Evolutionary conservation across 1,140 invertebrate genomes (phyloP).

Genomic region (Achroia grisella): DNA sequence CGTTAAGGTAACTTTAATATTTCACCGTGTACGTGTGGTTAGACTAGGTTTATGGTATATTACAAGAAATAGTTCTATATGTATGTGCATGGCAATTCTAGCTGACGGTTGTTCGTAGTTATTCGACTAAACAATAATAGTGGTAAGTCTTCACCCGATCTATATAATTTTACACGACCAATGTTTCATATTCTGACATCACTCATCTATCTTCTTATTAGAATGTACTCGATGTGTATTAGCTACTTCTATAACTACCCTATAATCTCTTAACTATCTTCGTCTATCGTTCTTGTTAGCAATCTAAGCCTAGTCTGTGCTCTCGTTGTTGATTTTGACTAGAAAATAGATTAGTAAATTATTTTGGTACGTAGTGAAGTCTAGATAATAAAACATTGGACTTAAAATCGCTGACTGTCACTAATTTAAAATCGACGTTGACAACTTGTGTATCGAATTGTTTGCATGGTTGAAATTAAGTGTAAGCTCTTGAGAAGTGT

Average conservation of each 20-base stretch:
- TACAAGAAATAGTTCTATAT: conserved; percentile 49
- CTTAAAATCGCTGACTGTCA: conserved; percentile 52
- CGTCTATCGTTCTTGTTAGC: conserved; percentile 40
- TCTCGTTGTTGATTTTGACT: conserved; percentile 61
- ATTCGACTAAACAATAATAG: conserved; percentile 66
- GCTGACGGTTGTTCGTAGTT: conserved; percentile 67
- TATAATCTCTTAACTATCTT: conserved; percentile 26
- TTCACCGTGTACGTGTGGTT: conserved; percentile 66
- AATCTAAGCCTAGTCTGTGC: conserved; percentile 32
- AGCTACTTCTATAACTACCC: conserved; percentile 22
- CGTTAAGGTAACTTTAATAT: conserved; percentile 43
- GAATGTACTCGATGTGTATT: conserved; percentile 15
- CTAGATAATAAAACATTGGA: conserved; percentile 41
- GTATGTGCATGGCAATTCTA: conserved; percentile 67
- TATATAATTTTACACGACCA: conserved; percentile 55
- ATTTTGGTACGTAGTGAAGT: conserved; percentile 63
- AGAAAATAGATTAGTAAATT: conserved; percentile 55
- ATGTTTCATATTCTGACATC: conserved; percentile 17
- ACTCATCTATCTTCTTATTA: conserved; percentile 11
- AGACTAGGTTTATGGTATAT: conserved; percentile 60
- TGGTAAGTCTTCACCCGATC: conserved; percentile 33
- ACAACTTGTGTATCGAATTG: conserved; percentile 4
- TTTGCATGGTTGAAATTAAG: conserved; percentile 38
- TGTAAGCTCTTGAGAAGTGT: conserved; percentile 48
- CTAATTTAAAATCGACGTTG: conserved; percentile 50